Percentiles rank a stretch among this genome's conserved stretches.
These are phyloP conservation scores for Polydesmus complanatus DNA, from an alignment of 2,888 invertebrate genomes.

Conservation along the genomic window DNA sequence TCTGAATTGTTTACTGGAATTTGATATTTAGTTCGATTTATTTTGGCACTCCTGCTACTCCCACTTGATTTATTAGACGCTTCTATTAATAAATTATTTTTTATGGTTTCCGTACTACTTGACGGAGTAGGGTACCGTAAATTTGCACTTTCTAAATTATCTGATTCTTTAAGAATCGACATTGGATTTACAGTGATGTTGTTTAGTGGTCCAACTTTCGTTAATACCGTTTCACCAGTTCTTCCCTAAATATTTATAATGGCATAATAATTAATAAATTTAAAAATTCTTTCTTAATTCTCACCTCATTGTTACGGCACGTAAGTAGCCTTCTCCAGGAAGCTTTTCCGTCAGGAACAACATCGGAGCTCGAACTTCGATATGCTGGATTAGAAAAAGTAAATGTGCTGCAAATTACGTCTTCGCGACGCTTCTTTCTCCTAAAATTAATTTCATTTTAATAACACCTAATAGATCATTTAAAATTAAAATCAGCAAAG, in stretches of 20 bases:
- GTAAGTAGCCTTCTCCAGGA: slow-evolving; percentile 41
- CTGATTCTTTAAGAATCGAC: not conserved
- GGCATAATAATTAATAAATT: not conserved
- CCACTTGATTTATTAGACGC: not conserved
- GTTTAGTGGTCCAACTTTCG: not conserved
- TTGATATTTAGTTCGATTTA: not conserved
- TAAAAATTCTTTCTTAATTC: not conserved
- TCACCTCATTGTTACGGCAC: not conserved
- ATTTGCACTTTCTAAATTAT: not conserved
- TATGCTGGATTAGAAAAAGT: slow-evolving; percentile 86
- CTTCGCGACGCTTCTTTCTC: slow-evolving; percentile 24
- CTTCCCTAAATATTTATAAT: not conserved
- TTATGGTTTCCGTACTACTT: not conserved
- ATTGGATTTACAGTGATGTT: not conserved
- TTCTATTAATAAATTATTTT: not conserved
- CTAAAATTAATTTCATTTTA: slow-evolving; percentile 17
- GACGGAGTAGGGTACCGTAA: not conserved
- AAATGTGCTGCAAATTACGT: slow-evolving; percentile 45
- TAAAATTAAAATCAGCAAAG: too few species aligned
- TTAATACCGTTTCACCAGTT: too few species aligned
- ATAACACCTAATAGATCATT: not conserved
- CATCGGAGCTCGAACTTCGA: slow-evolving; percentile 43
- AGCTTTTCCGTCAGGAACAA: slow-evolving; percentile 41
- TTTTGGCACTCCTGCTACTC: not conserved
- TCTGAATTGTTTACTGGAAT: not conserved